A percentile compares a stretch with the other conserved stretches of the same genome.
phyloP scores from a whole-genome alignment of 1,140 invertebrate genomes.

The Drosophila kepulauana region DNA sequence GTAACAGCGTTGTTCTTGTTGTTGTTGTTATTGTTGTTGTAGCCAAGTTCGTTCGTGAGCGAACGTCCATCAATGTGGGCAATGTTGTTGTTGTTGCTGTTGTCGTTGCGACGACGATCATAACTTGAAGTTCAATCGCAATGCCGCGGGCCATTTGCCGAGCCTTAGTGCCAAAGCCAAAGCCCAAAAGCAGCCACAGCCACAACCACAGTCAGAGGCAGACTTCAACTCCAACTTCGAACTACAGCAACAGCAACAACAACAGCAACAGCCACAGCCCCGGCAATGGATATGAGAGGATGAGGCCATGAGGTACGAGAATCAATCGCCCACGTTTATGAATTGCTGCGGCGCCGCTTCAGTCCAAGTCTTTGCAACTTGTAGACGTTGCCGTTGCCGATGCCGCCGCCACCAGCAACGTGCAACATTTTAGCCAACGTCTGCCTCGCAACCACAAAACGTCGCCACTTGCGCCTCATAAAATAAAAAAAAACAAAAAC shows the following conservation, averaged over 20 bases:
- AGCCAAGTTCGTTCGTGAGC: conserved; percentile 76
- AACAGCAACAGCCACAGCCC: neutral
- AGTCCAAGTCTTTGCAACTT: conserved; percentile 37
- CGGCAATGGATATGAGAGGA: conserved; percentile 43
- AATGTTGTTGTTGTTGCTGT: conserved; percentile 46
- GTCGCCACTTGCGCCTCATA: conserved; percentile 83
- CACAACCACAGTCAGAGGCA: conserved; percentile 6
- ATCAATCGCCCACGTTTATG: conserved; percentile 85
- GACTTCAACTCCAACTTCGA: neutral
- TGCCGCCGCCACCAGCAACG: conserved; percentile 63
- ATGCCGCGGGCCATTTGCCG: conserved; percentile 84
- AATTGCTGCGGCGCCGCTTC: conserved; percentile 82
- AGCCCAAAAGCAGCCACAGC: conserved; percentile 73
- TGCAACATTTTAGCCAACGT: conserved; percentile 81
- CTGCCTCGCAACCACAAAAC: conserved; percentile 83
- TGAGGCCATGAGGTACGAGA: conserved; percentile 76
- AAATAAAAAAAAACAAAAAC: conserved; percentile 41
- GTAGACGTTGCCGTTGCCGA: conserved; percentile 31
- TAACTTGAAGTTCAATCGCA: conserved; percentile 85
- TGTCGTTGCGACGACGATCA: conserved; percentile 75
- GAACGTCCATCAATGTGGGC: conserved; percentile 80
- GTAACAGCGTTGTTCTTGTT: conserved; percentile 72
- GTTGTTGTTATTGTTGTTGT: conserved; percentile 47
- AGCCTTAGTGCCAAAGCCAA: conserved; percentile 82
- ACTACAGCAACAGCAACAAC: neutral